Percentiles rank a stretch among this genome's conserved stretches.
Conservation (phyloP, 2,888 invertebrate genomes). For the Tenthredo livida region DNA sequence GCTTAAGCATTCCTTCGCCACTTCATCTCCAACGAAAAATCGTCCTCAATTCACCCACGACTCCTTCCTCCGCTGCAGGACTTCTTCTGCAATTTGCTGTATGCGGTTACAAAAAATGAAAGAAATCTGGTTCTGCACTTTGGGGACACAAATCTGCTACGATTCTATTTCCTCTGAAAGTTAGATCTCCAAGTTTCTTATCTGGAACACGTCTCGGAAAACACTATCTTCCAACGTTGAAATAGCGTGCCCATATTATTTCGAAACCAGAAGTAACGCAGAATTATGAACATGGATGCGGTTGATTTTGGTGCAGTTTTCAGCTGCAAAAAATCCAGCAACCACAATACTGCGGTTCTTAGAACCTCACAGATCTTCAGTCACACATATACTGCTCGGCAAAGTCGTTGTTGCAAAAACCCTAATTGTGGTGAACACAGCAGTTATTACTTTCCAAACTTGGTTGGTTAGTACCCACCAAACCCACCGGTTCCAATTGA, state of each 20-base stretch:
- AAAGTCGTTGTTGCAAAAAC: background rate
- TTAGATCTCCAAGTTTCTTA: background rate
- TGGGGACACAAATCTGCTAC: background rate
- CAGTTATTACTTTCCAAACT: background rate
- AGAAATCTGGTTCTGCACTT: background rate
- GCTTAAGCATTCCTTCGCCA: background rate
- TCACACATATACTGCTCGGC: background rate
- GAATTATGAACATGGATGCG: background rate
- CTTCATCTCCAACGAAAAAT: background rate
- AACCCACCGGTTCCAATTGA: background rate
- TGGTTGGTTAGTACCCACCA: background rate
- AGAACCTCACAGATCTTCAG: background rate
- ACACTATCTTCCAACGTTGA: background rate
- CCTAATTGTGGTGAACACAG: background rate
- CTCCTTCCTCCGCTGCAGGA: background rate
- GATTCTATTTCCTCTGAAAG: background rate
- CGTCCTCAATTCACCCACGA: background rate
- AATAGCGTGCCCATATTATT: background rate
- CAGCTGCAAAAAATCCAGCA: background rate
- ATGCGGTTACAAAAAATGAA: background rate
- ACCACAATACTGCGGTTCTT: conserved; percentile 13
- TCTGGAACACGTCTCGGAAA: background rate
- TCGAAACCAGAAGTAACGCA: background rate
- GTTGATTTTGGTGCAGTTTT: conserved; percentile 20
- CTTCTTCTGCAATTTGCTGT: background rate